phyloP scores from a whole-genome alignment of 2,113 vertebrate genomes.

The Labeo rohita region DNA sequence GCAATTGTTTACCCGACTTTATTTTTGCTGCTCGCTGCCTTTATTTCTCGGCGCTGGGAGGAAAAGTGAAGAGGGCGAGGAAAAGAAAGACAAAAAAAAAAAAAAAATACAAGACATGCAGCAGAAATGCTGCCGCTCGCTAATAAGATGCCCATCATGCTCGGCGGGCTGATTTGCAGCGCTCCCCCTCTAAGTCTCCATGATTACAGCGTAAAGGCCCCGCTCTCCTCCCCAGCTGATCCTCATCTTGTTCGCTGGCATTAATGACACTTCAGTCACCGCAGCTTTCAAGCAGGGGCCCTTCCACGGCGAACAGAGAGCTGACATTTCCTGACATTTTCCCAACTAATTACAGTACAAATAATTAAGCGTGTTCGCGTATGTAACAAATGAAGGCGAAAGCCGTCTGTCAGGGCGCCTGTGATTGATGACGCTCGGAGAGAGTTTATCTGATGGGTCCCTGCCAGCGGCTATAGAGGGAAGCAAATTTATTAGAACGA shows the following conservation, averaged over 20 bases:
- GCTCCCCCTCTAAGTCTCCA: slow-evolving; percentile 67
- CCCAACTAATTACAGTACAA: slow-evolving; percentile 99
- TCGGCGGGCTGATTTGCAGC: slow-evolving; percentile 84
- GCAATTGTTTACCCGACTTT: slow-evolving; percentile 83
- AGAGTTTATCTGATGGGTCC: slow-evolving; percentile 99
- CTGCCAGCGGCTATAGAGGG: slow-evolving; percentile 88
- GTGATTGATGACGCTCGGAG: slow-evolving; percentile 99
- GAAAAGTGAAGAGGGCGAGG: slow-evolving; percentile 67
- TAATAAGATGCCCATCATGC: slow-evolving; percentile 93
- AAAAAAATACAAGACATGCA: slow-evolving; percentile 67
- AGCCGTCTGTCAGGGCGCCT: slow-evolving; percentile 93
- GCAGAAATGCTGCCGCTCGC: slow-evolving; percentile 83
- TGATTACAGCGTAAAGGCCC: slow-evolving; percentile 95
- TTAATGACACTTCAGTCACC: slow-evolving; percentile 99
- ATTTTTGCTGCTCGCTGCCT: slow-evolving; percentile 76
- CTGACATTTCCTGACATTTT: slow-evolving; percentile 99
- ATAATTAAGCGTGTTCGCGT: slow-evolving; percentile 99
- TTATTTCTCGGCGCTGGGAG: slow-evolving; percentile 75
- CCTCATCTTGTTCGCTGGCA: slow-evolving; percentile 96
- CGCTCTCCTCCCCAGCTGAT: slow-evolving; percentile 87
- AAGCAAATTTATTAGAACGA: slow-evolving; percentile 99
- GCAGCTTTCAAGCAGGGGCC: slow-evolving; percentile 94
- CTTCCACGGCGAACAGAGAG: slow-evolving; percentile 96
- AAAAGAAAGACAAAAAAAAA: slow-evolving; percentile 30
- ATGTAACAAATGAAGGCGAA: slow-evolving; percentile 99